A percentile compares a stretch with the other conserved stretches of the same genome.
phyloP scores from a whole-genome alignment of 2,113 vertebrate species.

The Python bivittatus region DNA sequence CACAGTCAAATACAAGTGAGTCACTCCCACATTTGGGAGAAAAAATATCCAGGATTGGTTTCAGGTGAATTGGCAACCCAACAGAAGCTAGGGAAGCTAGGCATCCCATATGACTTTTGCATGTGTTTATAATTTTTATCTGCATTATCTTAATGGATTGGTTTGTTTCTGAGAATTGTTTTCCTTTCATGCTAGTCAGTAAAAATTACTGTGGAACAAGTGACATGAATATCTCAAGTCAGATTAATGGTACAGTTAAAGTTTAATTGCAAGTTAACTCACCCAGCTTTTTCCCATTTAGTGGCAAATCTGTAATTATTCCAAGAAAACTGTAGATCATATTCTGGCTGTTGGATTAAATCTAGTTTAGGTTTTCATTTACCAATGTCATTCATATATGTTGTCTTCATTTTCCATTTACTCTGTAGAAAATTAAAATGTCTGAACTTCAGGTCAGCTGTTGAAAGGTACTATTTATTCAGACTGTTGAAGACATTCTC shows the following conservation, averaged over 20 bases:
- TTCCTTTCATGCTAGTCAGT: neutral
- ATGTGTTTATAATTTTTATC: neutral
- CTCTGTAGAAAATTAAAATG: neutral
- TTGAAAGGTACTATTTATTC: neutral
- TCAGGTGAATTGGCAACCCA: neutral
- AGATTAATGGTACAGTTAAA: neutral
- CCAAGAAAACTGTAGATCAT: neutral
- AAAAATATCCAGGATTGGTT: neutral
- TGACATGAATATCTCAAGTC: neutral
- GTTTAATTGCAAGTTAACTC: neutral
- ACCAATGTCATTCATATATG: neutral
- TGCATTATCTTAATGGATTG: neutral
- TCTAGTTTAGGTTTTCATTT: neutral
- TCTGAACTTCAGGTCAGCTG: neutral
- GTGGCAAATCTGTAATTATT: neutral
- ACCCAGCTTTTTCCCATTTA: neutral
- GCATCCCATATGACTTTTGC: neutral
- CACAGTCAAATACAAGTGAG: neutral
- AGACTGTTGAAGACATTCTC: neutral
- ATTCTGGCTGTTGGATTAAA: neutral
- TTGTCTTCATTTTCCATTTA: neutral
- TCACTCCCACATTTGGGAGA: neutral
- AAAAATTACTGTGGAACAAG: neutral
- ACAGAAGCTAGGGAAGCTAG: neutral
- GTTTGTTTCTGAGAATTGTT: neutral